Evolutionary conservation across 2,888 invertebrate genomes (phyloP).

Genomic region (Hyles lineata): DNA sequence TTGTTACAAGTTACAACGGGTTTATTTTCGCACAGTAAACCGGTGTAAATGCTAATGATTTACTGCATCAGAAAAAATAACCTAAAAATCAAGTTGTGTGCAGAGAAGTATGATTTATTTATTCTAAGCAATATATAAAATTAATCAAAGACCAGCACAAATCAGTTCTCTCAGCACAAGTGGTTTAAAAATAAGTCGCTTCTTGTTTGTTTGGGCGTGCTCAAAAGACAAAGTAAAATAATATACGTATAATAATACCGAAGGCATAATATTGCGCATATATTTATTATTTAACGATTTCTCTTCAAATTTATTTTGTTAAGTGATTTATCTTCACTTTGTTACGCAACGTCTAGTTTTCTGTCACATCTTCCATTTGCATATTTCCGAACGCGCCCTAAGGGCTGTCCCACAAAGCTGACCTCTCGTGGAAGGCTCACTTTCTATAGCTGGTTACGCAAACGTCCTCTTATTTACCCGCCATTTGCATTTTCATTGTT

Average conservation of each 20-base stretch:
- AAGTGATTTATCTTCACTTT: not conserved
- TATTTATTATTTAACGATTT: slow-evolving; percentile 1
- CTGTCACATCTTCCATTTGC: slow-evolving; percentile 29
- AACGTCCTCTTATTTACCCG: slow-evolving; percentile 37
- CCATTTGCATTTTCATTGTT: slow-evolving; percentile 44
- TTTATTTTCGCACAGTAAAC: slow-evolving; percentile 1
- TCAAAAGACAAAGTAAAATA: not conserved
- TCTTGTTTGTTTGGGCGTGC: not conserved
- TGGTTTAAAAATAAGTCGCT: too few relatives aligned
- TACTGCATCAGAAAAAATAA: not conserved
- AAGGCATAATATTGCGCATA: too few relatives aligned
- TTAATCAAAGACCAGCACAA: not conserved
- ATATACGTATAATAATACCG: too few relatives aligned
- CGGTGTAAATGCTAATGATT: slow-evolving; percentile 10
- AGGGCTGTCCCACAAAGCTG: slow-evolving; percentile 42
- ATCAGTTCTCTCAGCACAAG: not conserved
- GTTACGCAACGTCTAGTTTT: slow-evolving; percentile 27
- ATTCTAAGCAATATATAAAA: too few relatives aligned
- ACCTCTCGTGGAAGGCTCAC: slow-evolving; percentile 47
- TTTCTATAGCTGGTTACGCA: slow-evolving; percentile 47
- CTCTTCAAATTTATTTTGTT: not conserved
- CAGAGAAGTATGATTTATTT: too few relatives aligned
- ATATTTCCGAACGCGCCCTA: slow-evolving; percentile 38
- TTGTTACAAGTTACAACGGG: not conserved
- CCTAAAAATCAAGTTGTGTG: not conserved